Percentiles rank a stretch among this genome's conserved stretches.
These are phyloP conservation scores for Trogon surrucura DNA, from an alignment of 2,113 vertebrate species.

Conservation along the genomic window DNA sequence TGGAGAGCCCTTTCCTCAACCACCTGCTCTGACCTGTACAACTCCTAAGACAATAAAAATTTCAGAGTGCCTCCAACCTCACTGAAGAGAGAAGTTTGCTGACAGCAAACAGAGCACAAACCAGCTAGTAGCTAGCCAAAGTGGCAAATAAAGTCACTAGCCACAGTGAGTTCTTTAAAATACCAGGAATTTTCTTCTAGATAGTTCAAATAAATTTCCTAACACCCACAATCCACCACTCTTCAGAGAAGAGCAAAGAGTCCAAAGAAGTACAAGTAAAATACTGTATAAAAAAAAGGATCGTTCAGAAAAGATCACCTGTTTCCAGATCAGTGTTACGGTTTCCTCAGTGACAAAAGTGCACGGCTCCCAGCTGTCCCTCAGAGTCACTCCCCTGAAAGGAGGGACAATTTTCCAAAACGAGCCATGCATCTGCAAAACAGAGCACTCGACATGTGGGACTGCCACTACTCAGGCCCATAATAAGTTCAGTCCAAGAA, in stretches of 20 bases:
- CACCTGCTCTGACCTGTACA: not conserved
- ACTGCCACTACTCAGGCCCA: not conserved
- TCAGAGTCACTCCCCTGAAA: not conserved
- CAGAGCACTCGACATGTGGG: not conserved
- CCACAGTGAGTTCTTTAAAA: not conserved
- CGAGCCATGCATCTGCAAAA: not conserved
- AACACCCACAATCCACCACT: not conserved
- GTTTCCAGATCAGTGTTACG: not conserved
- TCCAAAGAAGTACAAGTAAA: not conserved
- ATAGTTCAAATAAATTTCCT: not conserved
- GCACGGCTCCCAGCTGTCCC: not conserved
- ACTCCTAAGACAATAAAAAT: not conserved
- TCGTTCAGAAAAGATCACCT: rapidly evolving
- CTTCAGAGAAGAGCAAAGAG: not conserved
- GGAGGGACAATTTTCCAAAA: not conserved
- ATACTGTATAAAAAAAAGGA: not conserved
- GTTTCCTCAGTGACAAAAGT: not conserved
- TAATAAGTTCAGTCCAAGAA: not conserved
- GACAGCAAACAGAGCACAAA: not conserved
- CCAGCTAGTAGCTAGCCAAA: not conserved
- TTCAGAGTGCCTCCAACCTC: not conserved
- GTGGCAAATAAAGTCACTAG: not conserved
- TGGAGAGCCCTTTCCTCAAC: not conserved
- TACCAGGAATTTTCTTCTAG: not conserved
- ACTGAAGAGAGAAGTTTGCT: rapidly evolving